Percentiles rank a stretch among this genome's conserved stretches.
These are phyloP conservation scores for Eriocheir sinensis DNA, from an alignment of 1,140 invertebrate species.

Conservation along the genomic window DNA sequence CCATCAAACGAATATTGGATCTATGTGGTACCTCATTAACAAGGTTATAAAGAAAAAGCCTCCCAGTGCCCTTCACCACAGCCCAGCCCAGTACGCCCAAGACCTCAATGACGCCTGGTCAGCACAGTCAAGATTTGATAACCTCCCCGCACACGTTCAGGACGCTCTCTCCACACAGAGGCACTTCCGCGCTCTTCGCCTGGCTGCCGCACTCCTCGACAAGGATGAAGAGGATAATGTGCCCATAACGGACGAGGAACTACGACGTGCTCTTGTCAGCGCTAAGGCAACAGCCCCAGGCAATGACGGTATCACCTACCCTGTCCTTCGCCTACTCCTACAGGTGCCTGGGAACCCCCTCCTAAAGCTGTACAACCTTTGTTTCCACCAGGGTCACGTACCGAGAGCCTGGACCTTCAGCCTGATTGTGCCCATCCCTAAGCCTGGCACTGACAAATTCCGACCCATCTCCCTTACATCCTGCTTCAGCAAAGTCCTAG, in stretches of 20 bases:
- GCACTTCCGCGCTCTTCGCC: neutral
- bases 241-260: conserved; percentile 34
- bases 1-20: conserved; percentile 35
- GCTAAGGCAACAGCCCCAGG: too few relatives aligned
- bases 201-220: neutral
- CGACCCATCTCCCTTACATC: too few relatives aligned
- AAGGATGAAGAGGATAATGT: conserved; percentile 1
- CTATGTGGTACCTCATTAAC: conserved; percentile 54
- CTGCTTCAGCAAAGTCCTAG: too few relatives aligned
- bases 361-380: too few relatives aligned
- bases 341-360: too few relatives aligned
- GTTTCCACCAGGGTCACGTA: too few relatives aligned
- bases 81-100: neutral
- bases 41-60: conserved; percentile 41
- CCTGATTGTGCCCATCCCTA: too few relatives aligned
- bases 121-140: neutral
- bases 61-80: conserved; percentile 28
- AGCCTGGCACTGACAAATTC: too few relatives aligned
- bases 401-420: too few relatives aligned
- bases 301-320: too few relatives aligned
- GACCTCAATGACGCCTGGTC: conserved; percentile 28
- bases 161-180: conserved; percentile 41
- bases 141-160: conserved; percentile 23
- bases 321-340: too few relatives aligned
- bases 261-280: too few relatives aligned